Evolutionary conservation across 2,888 invertebrate species (phyloP).

Genomic region (Amphipyra berbera): DNA sequence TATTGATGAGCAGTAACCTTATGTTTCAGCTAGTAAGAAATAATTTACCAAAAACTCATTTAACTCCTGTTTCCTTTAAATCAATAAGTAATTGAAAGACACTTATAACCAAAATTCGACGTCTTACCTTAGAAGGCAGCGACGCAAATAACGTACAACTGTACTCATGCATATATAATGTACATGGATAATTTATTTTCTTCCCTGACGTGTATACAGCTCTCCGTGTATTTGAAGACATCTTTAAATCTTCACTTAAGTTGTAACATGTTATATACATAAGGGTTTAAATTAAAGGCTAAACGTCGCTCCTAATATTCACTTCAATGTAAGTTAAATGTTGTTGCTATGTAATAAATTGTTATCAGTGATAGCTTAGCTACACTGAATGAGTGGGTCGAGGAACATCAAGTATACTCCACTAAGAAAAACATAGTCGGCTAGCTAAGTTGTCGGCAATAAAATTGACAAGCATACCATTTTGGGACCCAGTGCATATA

Average conservation of each 20-base stretch:
- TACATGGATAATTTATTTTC: conserved; percentile 44
- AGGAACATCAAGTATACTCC: no score
- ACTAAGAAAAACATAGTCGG: no score
- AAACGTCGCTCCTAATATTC: no score
- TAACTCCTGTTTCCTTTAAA: conserved; percentile 3
- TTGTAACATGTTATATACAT: background rate
- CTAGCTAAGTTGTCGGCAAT: no score
- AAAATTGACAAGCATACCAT: no score
- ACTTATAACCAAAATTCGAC: conserved; percentile 27
- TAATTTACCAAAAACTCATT: background rate
- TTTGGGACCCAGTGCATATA: no score
- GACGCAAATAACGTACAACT: conserved; percentile 17
- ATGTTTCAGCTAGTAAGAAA: no score
- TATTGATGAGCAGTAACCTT: no score
- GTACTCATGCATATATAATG: conserved; percentile 43
- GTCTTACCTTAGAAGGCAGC: conserved; percentile 18
- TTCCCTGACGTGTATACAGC: conserved; percentile 3
- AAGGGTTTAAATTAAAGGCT: background rate
- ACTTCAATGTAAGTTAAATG: no score
- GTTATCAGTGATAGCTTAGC: no score
- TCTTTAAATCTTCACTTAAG: conserved; percentile 16
- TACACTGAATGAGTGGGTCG: no score
- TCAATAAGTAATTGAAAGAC: conserved; percentile 42
- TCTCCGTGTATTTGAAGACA: conserved; percentile 12
- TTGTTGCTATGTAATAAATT: no score